Base-by-base conservation (phyloP, 2,888 invertebrate genomes). In the Neoscelio sp. region DNA sequence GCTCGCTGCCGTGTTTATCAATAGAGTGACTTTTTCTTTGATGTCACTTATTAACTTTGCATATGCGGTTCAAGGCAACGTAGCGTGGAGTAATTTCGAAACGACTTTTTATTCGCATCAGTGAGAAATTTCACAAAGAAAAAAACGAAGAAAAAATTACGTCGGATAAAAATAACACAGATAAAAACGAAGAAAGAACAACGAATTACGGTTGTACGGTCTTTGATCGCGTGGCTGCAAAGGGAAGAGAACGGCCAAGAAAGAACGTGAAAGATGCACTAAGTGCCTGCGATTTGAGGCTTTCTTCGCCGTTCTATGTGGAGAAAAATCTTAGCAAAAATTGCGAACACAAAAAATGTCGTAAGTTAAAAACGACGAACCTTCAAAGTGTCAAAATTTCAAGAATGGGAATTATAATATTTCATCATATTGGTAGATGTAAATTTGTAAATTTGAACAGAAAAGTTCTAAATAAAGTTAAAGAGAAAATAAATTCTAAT, bases 11-110 rank as follows among this genome's bases (percentile, higher is more conserved):
- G n/a, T 54, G 13, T 62, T 65, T 65, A 50, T 65, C 58, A 38
- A 58, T 58, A 33, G 38, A 75, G 65, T 75, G 74, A 64, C 74
- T 75, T 75, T 75, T 75, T 64, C 64, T 42, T 60, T 67, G 30
- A 42, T 44, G 38, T 62, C 46, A 40, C 56, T 54, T 30, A 35
- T 56, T 73, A 30, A 44, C 54, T 56, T 71, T 33, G 62, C 62
- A 12, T 15, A 52, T 60, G 62, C 50, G 52, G 44, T 71, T 73
- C 23, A 46, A 73, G 64, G 73, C 52, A 13, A 38, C 62, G 44
- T 33, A 46, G n/a, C 62, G 26, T 38, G 35, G 40, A 23, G 20
- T 46, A 73, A 46, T 64, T 62, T 73, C 35, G 44, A 52, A 20
- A 18, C 33, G 17, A 54, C 26, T 23, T 65, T 73, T 67, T 64